A percentile compares a stretch with the other conserved stretches of the same genome.
phyloP scores from a whole-genome alignment of 2,888 invertebrate species.

The Cetonia aurata region DNA sequence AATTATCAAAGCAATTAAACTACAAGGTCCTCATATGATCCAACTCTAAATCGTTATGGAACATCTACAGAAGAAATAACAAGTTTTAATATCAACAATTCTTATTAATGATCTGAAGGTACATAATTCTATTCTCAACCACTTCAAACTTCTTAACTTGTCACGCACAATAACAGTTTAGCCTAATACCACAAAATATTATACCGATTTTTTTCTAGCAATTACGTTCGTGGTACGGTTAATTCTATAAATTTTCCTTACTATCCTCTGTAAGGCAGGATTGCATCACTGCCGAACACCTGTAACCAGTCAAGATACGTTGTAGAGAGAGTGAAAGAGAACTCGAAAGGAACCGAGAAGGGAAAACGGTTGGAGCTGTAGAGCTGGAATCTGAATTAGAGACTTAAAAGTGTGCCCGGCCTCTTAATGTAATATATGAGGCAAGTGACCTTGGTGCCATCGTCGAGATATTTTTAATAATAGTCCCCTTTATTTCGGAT shows the following conservation, averaged over 20 bases:
- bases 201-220: conserved; percentile 28
- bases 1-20: too few relatives aligned
- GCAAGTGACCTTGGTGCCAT: conserved; percentile 48
- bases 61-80: too few relatives aligned
- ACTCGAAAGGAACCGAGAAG: conserved; percentile 24
- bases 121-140: background rate
- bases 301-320: conserved; percentile 24
- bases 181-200: conserved; percentile 26
- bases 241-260: conserved; percentile 40
- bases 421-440: conserved; percentile 47
- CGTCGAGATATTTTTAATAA: conserved; percentile 49
- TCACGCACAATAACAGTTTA: conserved; percentile 29
- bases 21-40: too few relatives aligned
- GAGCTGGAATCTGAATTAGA: conserved; percentile 40
- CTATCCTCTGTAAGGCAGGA: conserved; percentile 25
- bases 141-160: conserved; percentile 25
- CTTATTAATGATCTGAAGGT: background rate
- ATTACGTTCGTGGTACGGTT: conserved; percentile 30
- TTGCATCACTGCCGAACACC: conserved; percentile 38
- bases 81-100: too few relatives aligned
- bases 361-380: conserved; percentile 38
- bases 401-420: conserved; percentile 37
- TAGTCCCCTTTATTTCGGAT: conserved; percentile 50
- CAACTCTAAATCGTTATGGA: too few relatives aligned
- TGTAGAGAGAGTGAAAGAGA: conserved; percentile 13